phyloP scores from a whole-genome alignment of 2,888 invertebrate genomes.

The Leucania comma region DNA sequence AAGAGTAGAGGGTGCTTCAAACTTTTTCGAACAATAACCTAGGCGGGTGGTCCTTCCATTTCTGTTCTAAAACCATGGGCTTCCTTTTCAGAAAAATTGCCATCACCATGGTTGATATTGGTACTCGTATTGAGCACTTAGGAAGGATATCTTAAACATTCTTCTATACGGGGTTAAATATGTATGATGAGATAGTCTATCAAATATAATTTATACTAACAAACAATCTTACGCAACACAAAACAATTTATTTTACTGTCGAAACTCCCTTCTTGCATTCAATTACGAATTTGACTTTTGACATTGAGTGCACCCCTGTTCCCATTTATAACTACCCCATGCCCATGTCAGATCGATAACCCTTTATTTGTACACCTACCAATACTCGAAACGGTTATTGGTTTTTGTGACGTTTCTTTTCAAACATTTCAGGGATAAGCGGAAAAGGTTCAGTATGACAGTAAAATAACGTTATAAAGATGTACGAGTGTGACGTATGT shows the following conservation, averaged over 20 bases:
- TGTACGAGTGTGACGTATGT: slow-evolving; percentile 17
- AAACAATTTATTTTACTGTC: slow-evolving; percentile 52
- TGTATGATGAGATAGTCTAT: neutral
- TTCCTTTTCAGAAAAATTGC: too few relatives aligned
- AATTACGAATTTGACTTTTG: slow-evolving; percentile 60
- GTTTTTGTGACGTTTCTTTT: slow-evolving; percentile 52
- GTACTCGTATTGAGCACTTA: neutral
- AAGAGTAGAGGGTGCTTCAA: too few relatives aligned
- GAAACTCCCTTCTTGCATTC: slow-evolving; percentile 44
- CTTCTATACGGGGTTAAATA: neutral
- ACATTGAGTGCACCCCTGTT: slow-evolving; percentile 56
- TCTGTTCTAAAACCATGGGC: too few relatives aligned
- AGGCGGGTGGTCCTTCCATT: too few relatives aligned
- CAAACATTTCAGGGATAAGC: slow-evolving; percentile 28
- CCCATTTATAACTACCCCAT: slow-evolving; percentile 48
- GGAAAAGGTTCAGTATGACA: slow-evolving; percentile 45
- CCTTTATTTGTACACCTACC: slow-evolving; percentile 60
- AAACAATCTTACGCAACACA: slow-evolving; percentile 16
- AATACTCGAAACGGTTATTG: slow-evolving; percentile 53
- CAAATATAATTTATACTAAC: neutral
- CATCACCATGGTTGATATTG: too few relatives aligned
- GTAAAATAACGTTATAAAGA: slow-evolving; percentile 18
- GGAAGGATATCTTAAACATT: neutral
- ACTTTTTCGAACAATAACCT: too few relatives aligned
- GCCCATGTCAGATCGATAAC: slow-evolving; percentile 69